Evolutionary conservation across 1,140 invertebrate genomes (phyloP).

Genomic region (Aphelenchoides avenae): DNA sequence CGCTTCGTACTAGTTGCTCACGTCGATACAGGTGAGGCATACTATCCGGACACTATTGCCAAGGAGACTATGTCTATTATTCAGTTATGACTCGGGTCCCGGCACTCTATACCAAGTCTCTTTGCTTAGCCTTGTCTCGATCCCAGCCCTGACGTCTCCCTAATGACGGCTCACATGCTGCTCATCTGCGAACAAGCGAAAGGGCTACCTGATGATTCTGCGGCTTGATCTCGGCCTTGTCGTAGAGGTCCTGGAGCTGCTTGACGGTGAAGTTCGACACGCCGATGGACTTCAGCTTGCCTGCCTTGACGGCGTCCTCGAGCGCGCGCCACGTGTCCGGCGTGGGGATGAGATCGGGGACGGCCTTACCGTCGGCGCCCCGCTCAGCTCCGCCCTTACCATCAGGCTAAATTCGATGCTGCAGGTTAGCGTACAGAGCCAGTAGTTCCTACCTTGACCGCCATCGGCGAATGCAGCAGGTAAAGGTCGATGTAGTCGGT

Average conservation of each 20-base stretch:
- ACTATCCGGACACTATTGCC: too few species aligned
- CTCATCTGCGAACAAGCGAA: neutral
- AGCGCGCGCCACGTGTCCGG: slow-evolving; percentile 16
- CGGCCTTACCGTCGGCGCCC: slow-evolving; percentile 8
- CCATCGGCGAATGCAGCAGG: slow-evolving; percentile 72
- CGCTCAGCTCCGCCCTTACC: neutral
- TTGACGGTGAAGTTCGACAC: slow-evolving; percentile 37
- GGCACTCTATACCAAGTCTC: too few species aligned
- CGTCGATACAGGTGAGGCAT: too few species aligned
- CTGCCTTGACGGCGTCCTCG: slow-evolving; percentile 11
- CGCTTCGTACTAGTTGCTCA: too few species aligned
- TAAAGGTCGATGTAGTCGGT: slow-evolving; percentile 78
- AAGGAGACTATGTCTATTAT: too few species aligned
- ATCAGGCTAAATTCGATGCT: too few species aligned
- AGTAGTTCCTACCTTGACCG: too few species aligned
- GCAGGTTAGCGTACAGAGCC: too few species aligned
- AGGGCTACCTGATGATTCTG: slow-evolving; percentile 33
- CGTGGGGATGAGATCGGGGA: slow-evolving; percentile 33
- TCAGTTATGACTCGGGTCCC: too few species aligned
- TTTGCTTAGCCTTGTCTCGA: too few species aligned
- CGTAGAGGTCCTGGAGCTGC: slow-evolving; percentile 26
- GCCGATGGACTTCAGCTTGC: slow-evolving; percentile 26
- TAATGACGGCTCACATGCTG: neutral
- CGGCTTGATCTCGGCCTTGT: slow-evolving; percentile 31
- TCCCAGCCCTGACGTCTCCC: neutral